Conservation (phyloP, 1,140 invertebrate species). For the Galleria mellonella region DNA sequence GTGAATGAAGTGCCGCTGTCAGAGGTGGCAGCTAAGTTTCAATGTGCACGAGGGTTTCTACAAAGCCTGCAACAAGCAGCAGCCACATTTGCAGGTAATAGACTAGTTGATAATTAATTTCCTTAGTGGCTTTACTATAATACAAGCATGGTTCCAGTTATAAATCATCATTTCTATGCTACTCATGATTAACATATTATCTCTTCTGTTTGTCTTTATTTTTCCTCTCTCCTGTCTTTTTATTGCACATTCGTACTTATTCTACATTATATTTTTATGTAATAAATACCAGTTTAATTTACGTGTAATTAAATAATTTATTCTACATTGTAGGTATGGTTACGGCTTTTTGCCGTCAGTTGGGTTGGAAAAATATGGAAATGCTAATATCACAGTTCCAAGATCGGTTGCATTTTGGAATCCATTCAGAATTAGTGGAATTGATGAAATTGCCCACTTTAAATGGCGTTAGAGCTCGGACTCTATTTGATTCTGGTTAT, state of each 20-base stretch:
- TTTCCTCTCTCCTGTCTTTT: too few relatives aligned
- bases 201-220: too few relatives aligned
- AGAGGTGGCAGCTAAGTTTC: slow-evolving; percentile 87
- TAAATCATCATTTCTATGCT: too few relatives aligned
- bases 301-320: background rate
- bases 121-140: too few relatives aligned
- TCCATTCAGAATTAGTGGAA: slow-evolving; percentile 93
- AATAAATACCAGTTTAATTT: background rate
- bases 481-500: slow-evolving; percentile 90
- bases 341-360: slow-evolving; percentile 90
- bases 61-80: slow-evolving; percentile 96
- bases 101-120: background rate
- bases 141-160: too few relatives aligned
- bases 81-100: slow-evolving; percentile 94
- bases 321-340: slow-evolving; percentile 85
- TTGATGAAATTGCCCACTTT: slow-evolving; percentile 90
- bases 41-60: slow-evolving; percentile 89
- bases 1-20: slow-evolving; percentile 92
- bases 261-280: too few relatives aligned
- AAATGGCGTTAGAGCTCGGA: slow-evolving; percentile 89
- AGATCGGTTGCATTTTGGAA: slow-evolving; percentile 94
- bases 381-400: slow-evolving; percentile 94
- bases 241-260: too few relatives aligned
- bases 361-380: slow-evolving; percentile 96
- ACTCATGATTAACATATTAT: too few relatives aligned